Evolutionary conservation across 2,797 vertebrate species (phyloP), one percentile per base, ranked within the genome.

Genomic region (Lutjanus campechanus): DNA sequence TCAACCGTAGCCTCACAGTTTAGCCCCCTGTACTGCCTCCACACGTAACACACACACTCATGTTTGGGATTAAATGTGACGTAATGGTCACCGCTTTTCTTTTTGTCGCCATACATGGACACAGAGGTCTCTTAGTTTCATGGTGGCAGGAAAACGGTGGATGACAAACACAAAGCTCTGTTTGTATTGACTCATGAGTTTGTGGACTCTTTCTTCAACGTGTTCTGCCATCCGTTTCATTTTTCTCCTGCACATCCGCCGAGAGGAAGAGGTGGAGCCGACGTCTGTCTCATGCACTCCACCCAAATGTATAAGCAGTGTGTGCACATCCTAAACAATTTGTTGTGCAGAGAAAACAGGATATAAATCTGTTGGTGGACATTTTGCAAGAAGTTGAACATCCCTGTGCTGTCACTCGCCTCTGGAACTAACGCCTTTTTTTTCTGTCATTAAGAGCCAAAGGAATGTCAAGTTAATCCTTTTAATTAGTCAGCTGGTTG

Each of bases 201-300:
- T 4, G 55, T n/a, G 54, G 46, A 56, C 8, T 76, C 22, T 75
- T 75, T 83, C 82, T 76, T 81, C 8, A 22, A 20, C 20, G 1
- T 5, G 61, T 76, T 72, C 61, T 49, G 46, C 73, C 68, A 46
- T 76, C 55, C 7, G 3, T 20, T 70, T 41, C 78, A 15, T 56
- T 75, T 79, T 67, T 43, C 72, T 81, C 40, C 69, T 12, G 7
- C 44, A 41, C 9, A 8, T 84, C 87, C 83, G 69, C 76, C 3
- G 19, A 75, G 66, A 86, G 90, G 89, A 91, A 93, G 80, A 73
- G 78, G 83, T 12, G 84, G 79, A 79, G 84, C 69, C 1, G 8
- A 22, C 12, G 12, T 47, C 69, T 65, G 79, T 58, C 56, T 81
- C 69, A 20, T 59, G 40, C 67, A 56, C 77, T 73, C 61, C 53